phyloP scores from a whole-genome alignment of 2,113 vertebrate species.

The Mustela lutreola region DNA sequence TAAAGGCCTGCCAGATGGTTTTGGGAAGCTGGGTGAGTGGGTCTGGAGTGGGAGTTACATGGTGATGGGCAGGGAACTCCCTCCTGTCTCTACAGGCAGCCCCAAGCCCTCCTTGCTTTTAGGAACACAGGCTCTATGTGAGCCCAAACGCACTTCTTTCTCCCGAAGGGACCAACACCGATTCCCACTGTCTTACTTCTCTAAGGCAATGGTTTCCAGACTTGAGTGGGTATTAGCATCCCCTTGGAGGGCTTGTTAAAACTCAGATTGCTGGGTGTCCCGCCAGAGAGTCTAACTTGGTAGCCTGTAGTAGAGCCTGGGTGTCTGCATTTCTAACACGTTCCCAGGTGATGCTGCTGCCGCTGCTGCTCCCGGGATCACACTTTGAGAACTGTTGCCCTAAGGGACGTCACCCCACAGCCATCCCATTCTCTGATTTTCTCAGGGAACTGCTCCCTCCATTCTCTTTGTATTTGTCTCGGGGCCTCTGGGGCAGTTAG shows the following conservation, averaged over 20 bases:
- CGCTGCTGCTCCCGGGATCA: neutral
- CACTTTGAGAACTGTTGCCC: neutral
- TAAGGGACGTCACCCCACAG: neutral
- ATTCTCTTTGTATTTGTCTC: neutral
- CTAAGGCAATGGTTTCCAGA: neutral
- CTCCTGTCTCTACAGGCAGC: neutral
- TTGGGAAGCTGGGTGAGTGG: constrained; percentile 82
- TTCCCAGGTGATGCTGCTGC: neutral
- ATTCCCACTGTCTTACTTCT: neutral
- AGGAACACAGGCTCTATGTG: neutral
- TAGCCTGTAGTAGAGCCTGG: neutral
- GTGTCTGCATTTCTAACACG: neutral
- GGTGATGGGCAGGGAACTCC: neutral
- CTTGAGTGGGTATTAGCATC: neutral
- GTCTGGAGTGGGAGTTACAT: neutral
- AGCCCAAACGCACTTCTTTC: neutral
- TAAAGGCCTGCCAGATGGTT: constrained; percentile 62
- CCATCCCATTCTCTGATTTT: neutral
- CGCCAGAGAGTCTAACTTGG: neutral
- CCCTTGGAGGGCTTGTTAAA: neutral
- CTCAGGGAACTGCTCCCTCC: neutral
- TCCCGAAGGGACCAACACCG: neutral
- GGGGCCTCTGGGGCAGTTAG: neutral
- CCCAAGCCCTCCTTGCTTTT: neutral
- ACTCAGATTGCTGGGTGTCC: neutral